Conservation (phyloP, 2,113 vertebrate species). For the Centrocercus urophasianus region DNA sequence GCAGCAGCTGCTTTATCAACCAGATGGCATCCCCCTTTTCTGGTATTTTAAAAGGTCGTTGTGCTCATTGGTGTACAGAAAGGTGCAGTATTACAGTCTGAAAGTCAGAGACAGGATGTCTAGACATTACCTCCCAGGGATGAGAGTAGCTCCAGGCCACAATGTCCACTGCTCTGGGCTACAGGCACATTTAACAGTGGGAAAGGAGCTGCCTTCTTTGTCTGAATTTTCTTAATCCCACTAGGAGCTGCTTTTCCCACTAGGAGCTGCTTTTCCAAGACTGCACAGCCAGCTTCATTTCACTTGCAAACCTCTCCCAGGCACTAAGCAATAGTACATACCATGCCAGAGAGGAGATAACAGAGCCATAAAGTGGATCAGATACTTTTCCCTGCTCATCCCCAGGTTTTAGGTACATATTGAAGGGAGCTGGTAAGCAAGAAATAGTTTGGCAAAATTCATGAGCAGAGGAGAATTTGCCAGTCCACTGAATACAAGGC, state of each 20-base stretch:
- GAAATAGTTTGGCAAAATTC: background rate
- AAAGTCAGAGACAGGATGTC: background rate
- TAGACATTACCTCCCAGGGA: background rate
- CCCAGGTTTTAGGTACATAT: background rate
- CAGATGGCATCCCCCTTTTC: background rate
- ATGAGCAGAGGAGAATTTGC: background rate
- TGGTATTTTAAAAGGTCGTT: background rate
- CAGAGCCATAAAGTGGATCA: background rate
- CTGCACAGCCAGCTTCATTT: background rate
- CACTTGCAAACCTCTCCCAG: background rate
- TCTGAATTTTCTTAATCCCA: background rate
- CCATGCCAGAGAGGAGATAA: background rate
- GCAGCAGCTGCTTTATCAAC: background rate
- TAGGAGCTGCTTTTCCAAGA: background rate
- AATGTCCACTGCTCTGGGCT: background rate
- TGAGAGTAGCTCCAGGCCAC: background rate
- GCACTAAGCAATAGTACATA: background rate
- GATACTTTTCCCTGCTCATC: background rate
- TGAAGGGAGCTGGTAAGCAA: background rate
- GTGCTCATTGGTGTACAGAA: background rate
- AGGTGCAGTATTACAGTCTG: background rate
- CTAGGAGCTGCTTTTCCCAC: background rate
- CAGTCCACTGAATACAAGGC: background rate
- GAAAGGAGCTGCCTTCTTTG: background rate
- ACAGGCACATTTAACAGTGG: background rate